Base-by-base conservation (phyloP, 2,797 vertebrate genomes). In the Hyperoplus lanceolatus region DNA sequence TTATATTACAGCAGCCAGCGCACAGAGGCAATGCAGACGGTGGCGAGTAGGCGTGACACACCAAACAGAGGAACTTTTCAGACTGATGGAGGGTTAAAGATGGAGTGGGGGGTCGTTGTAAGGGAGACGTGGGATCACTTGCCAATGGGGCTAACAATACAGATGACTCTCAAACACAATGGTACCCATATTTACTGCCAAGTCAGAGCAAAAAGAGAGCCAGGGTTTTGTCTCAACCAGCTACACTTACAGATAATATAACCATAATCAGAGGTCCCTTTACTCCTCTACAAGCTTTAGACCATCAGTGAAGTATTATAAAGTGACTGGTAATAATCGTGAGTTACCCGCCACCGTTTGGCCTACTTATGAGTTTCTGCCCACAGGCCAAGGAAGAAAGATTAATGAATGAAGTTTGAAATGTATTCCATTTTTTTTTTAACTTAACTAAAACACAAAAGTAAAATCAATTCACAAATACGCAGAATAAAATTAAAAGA, bases 1-100 rank as follows among this genome's bases (percentile, higher is more conserved):
- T 87, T 86, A 86, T 81, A 89, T 59, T 80, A 89, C 70, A 70
- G 65, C 80, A 79, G 84, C 41, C 60, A 29, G 29, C 29, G 49
- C 61, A 79, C 80, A 79, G 77, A 75, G 77, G 78, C 76, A 54
- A 77, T 3, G 72, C 81, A 89, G 88, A 54, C 63, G 79, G 70
- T 16, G 68, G 76, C 48, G 49, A 70, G 82, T 86, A 77, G 85
- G 85, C 81, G 80, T 48, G 67, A 43, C 77, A 79, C 64, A 5
- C 59, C 68, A 59, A 92, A 93, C 88, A 91, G 87, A 85, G 70
- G 59, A 75, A 91, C 89, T 88, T 90, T 90, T 87, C 84, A 93
- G 80, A 63, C 68, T 65, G 61, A 50, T 29, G 64, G 50, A 53
- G 70, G 70, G 67, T 61, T 55, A 70, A 77, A 83, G 84, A 88